Percentiles rank a stretch among this genome's conserved stretches.
Evolutionary conservation across 2,113 vertebrate species (phyloP).

Genomic region (Engystomops pustulosus): DNA sequence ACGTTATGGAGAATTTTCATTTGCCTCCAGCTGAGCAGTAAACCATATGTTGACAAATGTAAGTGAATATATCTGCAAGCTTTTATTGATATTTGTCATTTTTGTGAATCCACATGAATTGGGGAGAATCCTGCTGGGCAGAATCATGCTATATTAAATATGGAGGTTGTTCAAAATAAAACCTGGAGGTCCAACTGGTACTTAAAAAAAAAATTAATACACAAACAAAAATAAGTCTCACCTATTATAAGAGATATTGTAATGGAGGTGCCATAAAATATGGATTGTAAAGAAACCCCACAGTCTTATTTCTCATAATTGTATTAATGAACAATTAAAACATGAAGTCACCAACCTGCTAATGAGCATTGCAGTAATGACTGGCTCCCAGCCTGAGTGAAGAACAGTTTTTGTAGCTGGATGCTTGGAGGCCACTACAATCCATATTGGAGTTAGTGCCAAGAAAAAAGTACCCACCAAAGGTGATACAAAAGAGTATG

Average conservation of each 20-base stretch:
- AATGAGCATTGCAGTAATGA: conserved; percentile 98
- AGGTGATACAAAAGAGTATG: conserved; percentile 87
- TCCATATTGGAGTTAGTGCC: conserved; percentile 93
- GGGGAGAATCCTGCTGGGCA: not conserved
- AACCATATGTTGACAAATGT: not conserved
- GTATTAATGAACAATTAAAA: not conserved
- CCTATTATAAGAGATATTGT: not conserved
- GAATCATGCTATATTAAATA: too few relatives aligned
- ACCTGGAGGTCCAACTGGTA: not conserved
- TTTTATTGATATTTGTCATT: conserved; percentile 9
- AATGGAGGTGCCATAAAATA: too few relatives aligned
- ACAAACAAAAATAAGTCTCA: not conserved
- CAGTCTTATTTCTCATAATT: not conserved
- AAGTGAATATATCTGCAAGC: not conserved
- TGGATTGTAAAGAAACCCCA: not conserved
- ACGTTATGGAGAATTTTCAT: not conserved
- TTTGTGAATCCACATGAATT: not conserved
- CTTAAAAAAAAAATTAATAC: too few relatives aligned
- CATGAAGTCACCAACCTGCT: conserved; percentile 83
- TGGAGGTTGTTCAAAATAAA: too few relatives aligned
- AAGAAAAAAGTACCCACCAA: conserved; percentile 94
- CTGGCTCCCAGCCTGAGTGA: conserved; percentile 96
- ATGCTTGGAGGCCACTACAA: conserved; percentile 93
- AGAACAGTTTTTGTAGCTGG: conserved; percentile 95
- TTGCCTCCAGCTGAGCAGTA: conserved; percentile 14